Conservation (phyloP, 1,140 invertebrate genomes). For the Rhizoglyphus robini region DNA sequence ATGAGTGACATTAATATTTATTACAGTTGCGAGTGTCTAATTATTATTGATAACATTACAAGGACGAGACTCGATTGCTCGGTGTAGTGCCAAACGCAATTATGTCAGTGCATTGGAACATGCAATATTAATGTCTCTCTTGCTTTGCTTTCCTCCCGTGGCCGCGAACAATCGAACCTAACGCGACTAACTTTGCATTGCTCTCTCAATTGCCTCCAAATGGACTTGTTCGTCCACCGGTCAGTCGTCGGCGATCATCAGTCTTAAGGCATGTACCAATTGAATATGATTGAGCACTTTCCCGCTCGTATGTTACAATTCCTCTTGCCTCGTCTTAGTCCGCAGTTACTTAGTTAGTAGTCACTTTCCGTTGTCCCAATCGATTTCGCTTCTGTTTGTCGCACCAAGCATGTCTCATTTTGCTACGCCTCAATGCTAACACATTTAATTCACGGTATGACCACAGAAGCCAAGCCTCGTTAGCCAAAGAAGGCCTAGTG, state of each 20-base stretch:
- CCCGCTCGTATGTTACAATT: background rate
- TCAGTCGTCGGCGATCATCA: slow-evolving; percentile 34
- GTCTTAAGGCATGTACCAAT: slow-evolving; percentile 33
- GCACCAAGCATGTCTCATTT: background rate
- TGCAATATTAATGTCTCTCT: no score
- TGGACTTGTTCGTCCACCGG: no score
- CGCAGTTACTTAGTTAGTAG: background rate
- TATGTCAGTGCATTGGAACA: no score
- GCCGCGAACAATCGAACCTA: background rate
- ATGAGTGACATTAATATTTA: no score
- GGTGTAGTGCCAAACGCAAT: no score
- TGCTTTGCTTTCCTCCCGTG: slow-evolving; percentile 12
- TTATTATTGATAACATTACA: no score
- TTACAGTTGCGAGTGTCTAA: no score
- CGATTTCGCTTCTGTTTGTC: slow-evolving; percentile 10
- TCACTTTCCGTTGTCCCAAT: background rate
- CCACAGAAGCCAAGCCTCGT: slow-evolving; percentile 66
- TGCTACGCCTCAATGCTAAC: background rate
- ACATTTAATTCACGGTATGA: background rate
- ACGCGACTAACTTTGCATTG: slow-evolving; percentile 18
- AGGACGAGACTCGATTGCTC: no score
- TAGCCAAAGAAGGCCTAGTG: slow-evolving; percentile 80
- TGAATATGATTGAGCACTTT: slow-evolving; percentile 11
- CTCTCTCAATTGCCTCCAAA: no score
- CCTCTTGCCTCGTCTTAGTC: background rate